Evolutionary conservation across 2,113 vertebrate genomes (phyloP), one percentile per base, ranked within the genome.

Genomic region (Gorsachius goisagi): DNA sequence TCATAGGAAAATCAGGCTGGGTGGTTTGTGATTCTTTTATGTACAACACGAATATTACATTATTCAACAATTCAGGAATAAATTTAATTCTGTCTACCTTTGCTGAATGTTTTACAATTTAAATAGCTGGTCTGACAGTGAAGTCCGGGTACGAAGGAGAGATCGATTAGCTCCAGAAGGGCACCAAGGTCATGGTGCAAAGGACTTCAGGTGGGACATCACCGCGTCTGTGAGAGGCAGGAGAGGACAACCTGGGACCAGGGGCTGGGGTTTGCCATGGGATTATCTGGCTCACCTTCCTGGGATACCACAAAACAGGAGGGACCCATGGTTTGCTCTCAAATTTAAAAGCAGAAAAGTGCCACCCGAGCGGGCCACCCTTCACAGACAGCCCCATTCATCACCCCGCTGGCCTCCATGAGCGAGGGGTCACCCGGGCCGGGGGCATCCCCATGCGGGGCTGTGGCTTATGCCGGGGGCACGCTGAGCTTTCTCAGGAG

Each of bases 21-120:
- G 82, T 56, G 47, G 90, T 92, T 96, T 95, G 92, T 93, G 96
- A 96, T 93, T 88, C 96, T 94, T 95, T 94, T 95, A 89, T 92
- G 95, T 94, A 89, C 95, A 96, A 89, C 90, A 95, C 24, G 44
- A 52, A 94, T 64, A 68, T 75, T 95, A 88, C 93, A 95, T 94
- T 97, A 96, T 96, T 97, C 96, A 96, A 86, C 90, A 80, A 81
- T 89, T 52, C 82, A 85, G 72, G 95, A 90, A 96, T 96, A 94
- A 75, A 95, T 94, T 92, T 14, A 35, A n/a, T 64, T 81, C 76
- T 60, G 55, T 50, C 92, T 90, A 9, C 85, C 92, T 93, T 58
- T 64, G 73, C 79, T 63, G 88, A 59, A 67, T 6, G 64, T 11
- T 73, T 69, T 24, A 13, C 71, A 41, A 4, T 14, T 24, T 47